Evolutionary conservation across 2,113 vertebrate species (phyloP), one percentile per base, ranked within the genome.

Genomic region (Gymnocephalus cernua): DNA sequence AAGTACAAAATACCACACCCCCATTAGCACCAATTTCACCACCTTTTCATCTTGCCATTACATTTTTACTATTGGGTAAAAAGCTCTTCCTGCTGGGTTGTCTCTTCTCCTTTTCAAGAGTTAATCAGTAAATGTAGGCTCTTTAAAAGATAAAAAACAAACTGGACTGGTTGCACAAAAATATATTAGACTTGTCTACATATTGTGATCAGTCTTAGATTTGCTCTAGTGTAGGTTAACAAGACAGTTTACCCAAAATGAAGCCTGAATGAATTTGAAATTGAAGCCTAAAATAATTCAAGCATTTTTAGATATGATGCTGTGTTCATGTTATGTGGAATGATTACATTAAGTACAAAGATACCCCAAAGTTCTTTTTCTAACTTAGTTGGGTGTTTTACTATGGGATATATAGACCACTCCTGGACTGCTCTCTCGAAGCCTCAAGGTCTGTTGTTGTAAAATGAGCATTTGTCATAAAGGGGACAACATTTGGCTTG

Each of bases 81-180:
- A 66, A 47, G 59, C 27, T 78, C 69, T 63, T 86, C 63, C 79
- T 79, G 70, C 69, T 86, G 64, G 75, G 71, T 59, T 29, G 38
- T 47, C 64, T 53, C 13, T 67, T 50, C 27, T 57, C 32, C 44
- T 41, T 21, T 38, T 58, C 14, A 56, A 29, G 16, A 54, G 12
- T n/a, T 10, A 16, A 35, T 65, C 25, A 56, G 6, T 32, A 58
- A 48, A 68, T 27, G 13, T 71, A 63, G 57, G 15, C 32, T 19
- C 19, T 48, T 32, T 63, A n/a, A 63, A 69, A 23, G 19, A 11
- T 1, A 59, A 47, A 70, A 56, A 51, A 21, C n/a, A 48, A 9
- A 58, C 41, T 44, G n/a, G 44, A n/a, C 56, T 15, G 56, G 70
- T 38, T 56, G 64, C 64, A 70, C 58, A 57, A 63, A 70, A 19